Base-by-base conservation (phyloP, 1,140 invertebrate genomes). In the Meloidogyne exigua region DNA sequence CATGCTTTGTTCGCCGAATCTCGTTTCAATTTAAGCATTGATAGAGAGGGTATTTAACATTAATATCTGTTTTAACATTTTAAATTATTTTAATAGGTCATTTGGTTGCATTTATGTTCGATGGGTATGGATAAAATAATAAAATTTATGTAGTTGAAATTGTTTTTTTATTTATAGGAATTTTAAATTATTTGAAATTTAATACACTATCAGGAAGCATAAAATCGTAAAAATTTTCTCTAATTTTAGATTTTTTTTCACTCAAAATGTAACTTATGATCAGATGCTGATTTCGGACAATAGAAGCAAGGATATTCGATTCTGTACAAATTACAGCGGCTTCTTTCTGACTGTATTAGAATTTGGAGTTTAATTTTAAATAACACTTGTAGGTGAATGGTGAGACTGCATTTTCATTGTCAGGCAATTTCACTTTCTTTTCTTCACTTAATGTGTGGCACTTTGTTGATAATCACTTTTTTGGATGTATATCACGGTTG, bases 401-500 rank as follows among this genome's bases (percentile, higher is more conserved):
- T 32, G 78, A 87, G 73, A 26, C 42, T 57, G 84, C 74, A 13
- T 69, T 85, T 63, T 28, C 71, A 18, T 67, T 85, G 57, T 82
- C 85, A 67, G 84, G 85, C 36, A 85, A 85, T 68, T 87, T 87
- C 75, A 80, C 80, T 13, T 85, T 85, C 62, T 87, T 85, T 65
- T 62, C 76, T 36, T 68, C 65, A 32, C 75, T 85, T 39, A 85
- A 85, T 77, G 76, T 80, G 18, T 85, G 84, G 83, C n/a, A 73
- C 23, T 81, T 82, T 76, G 39, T 83, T 26, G 82, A 84, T 63
- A 68, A 68, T 64, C 80, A 68, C 23, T 74, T 39, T 23, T 23
- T 7, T 28, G 49, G 23, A 25, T 79, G 15, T 42, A 72, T 66
- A 64, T 80, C 81, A 25, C 79, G 81, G 10, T 65, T 82, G 21